These are phyloP conservation scores for Halcyon badia DNA, from an alignment of 2,797 vertebrate genomes.

Conservation along the genomic window DNA sequence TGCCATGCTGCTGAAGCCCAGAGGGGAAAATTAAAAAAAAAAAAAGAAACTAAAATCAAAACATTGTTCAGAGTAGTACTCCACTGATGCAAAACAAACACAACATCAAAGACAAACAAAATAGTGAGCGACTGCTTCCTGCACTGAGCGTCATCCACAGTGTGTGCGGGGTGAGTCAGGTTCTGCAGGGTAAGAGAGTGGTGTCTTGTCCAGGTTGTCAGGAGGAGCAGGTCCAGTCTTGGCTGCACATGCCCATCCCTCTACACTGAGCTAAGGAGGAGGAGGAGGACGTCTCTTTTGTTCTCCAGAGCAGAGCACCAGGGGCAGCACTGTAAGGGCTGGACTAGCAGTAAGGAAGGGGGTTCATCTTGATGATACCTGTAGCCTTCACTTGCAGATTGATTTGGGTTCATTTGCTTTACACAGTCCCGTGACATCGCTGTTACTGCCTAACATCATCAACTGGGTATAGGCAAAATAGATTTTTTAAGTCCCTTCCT, in stretches of 20 bases:
- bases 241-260: background rate
- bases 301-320: background rate
- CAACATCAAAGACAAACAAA: conserved; percentile 27
- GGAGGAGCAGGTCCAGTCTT: background rate
- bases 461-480: background rate
- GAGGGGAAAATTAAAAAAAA: too few relatives aligned
- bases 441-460: background rate
- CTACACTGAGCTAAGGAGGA: background rate
- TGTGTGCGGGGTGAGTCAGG: background rate
- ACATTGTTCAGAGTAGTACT: conserved; percentile 6
- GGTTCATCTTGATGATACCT: background rate
- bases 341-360: background rate
- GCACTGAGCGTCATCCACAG: background rate
- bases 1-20: background rate
- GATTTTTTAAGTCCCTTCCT: background rate
- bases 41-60: background rate
- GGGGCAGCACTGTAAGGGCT: background rate
- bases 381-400: background rate
- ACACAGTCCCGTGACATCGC: background rate
- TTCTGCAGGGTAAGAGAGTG: background rate
- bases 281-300: accelerated
- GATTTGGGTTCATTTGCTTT: background rate
- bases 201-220: background rate
- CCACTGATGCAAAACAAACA: conserved; percentile 37
- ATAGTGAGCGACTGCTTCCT: background rate